Evolutionary conservation across 2,113 vertebrate genomes (phyloP).

Genomic region (Falcunculus frontatus): DNA sequence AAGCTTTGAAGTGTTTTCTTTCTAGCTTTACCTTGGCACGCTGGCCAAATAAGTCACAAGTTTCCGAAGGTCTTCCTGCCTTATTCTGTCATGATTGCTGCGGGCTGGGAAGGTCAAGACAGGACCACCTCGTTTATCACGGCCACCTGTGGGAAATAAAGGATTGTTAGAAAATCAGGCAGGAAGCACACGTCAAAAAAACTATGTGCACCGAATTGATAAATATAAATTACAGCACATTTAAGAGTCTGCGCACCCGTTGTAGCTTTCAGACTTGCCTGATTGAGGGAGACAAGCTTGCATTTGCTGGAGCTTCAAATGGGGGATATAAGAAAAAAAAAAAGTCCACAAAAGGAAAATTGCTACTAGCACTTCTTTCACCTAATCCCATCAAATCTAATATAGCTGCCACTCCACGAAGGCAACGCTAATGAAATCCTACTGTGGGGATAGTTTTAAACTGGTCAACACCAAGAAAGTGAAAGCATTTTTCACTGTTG

Average conservation of each 20-base stretch:
- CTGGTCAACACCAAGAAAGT: neutral
- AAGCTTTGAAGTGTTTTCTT: constrained; percentile 59
- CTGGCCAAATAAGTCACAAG: constrained; percentile 98
- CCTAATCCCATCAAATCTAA: neutral
- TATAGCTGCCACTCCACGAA: neutral
- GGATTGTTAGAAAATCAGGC: constrained; percentile 53
- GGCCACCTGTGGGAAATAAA: constrained; percentile 82
- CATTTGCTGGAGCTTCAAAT: neutral
- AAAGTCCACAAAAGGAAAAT: neutral
- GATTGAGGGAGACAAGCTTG: neutral
- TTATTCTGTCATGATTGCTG: constrained; percentile 99
- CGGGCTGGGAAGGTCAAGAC: constrained; percentile 95
- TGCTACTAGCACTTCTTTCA: neutral
- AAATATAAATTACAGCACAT: neutral
- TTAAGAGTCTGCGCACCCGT: neutral
- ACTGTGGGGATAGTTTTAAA: neutral
- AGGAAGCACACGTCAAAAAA: constrained; percentile 49
- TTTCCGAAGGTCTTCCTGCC: constrained; percentile 93
- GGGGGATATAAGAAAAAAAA: neutral
- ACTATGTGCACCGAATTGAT: neutral
- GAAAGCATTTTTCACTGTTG: neutral
- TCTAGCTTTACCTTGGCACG: constrained; percentile 82
- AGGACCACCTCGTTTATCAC: constrained; percentile 96
- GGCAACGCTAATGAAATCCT: neutral
- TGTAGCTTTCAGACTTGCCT: neutral